Conservation (phyloP, 1,140 invertebrate species). For the Drosophila jambulina region DNA sequence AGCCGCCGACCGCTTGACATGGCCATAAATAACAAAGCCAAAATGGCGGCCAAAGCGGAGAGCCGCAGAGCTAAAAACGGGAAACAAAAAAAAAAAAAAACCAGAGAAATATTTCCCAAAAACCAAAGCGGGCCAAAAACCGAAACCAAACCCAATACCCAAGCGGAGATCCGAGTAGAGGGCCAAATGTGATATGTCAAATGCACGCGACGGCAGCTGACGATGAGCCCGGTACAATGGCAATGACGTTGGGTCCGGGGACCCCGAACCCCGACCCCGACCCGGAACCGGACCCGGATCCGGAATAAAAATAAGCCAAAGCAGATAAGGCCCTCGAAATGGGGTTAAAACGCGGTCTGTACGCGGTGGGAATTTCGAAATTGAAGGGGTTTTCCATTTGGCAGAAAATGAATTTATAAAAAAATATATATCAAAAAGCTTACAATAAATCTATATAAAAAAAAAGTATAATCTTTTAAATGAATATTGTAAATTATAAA, state of each 20-base stretch:
- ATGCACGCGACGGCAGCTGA: slow-evolving; percentile 62
- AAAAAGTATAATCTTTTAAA: background rate
- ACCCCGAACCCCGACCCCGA: background rate
- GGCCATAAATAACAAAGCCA: slow-evolving; percentile 81
- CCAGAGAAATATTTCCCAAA: background rate
- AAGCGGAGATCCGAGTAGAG: slow-evolving; percentile 44
- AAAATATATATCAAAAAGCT: too few relatives aligned
- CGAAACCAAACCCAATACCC: slow-evolving; percentile 41
- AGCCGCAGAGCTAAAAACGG: slow-evolving; percentile 32
- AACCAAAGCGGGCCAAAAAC: slow-evolving; percentile 38
- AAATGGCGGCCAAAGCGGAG: slow-evolving; percentile 75
- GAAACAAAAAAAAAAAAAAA: background rate
- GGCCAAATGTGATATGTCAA: slow-evolving; percentile 79
- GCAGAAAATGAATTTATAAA: background rate
- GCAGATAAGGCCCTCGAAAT: slow-evolving; percentile 23
- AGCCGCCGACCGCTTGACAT: slow-evolving; percentile 66
- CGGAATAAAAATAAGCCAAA: slow-evolving; percentile 42
- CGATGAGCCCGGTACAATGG: slow-evolving; percentile 47
- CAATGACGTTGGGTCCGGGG: slow-evolving; percentile 28
- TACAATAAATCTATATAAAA: background rate
- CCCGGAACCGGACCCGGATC: slow-evolving; percentile 1
- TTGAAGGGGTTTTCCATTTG: background rate
- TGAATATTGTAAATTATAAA: too few relatives aligned
- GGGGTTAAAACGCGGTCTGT: slow-evolving; percentile 14
- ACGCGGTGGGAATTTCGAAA: background rate